Percentiles rank a stretch among this genome's conserved stretches.
Evolutionary conservation across 2,888 invertebrate species (phyloP).

Genomic region (Megastigmus dorsalis): DNA sequence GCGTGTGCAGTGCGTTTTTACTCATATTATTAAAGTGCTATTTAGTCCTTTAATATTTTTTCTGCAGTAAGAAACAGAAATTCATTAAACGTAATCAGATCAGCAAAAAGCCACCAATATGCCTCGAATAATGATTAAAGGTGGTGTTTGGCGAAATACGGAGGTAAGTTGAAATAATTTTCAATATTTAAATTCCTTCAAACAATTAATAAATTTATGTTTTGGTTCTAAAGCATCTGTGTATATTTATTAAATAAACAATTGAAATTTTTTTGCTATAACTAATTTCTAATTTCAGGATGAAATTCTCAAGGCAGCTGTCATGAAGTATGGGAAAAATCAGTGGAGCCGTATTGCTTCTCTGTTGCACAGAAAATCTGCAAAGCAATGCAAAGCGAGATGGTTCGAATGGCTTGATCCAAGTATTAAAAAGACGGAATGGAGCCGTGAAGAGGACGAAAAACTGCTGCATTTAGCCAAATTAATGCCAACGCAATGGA

Average conservation of each 20-base stretch:
- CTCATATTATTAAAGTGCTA: no score
- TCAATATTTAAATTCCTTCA: no score
- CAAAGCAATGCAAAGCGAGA: conserved; percentile 99
- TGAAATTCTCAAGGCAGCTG: conserved; percentile 99
- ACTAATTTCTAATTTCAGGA: no score
- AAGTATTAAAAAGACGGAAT: conserved; percentile 99
- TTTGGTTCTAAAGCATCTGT: background rate
- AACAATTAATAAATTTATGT: conserved; percentile 25
- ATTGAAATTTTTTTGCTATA: no score
- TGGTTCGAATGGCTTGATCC: conserved; percentile 99
- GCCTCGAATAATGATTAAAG: conserved; percentile 99
- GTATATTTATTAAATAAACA: no score
- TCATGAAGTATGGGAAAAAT: conserved; percentile 99
- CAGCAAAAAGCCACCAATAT: conserved; percentile 78
- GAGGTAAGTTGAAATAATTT: conserved; percentile 94
- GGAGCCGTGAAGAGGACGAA: conserved; percentile 99
- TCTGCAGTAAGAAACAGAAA: no score
- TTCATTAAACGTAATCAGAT: no score
- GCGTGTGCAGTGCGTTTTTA: no score
- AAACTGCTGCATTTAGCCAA: conserved; percentile 97
- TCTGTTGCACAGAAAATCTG: conserved; percentile 96
- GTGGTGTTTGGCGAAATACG: conserved; percentile 99
- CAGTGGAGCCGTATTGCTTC: conserved; percentile 99
- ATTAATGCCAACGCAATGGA: conserved; percentile 99
- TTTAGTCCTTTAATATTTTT: no score